phyloP scores from a whole-genome alignment of 2,888 invertebrate species.

The Spodoptera exigua region DNA sequence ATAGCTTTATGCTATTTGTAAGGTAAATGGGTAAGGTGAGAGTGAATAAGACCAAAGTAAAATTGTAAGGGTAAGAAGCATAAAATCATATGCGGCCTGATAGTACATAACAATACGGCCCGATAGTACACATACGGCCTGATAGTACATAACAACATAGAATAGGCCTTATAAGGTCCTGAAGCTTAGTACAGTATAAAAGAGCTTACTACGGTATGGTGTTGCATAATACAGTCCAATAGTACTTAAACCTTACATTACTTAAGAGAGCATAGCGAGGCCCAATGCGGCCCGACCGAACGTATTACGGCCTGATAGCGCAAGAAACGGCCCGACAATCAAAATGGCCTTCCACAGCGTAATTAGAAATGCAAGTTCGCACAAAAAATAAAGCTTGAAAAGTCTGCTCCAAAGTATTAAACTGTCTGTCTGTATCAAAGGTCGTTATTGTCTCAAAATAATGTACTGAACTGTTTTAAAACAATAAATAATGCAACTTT shows the following conservation, averaged over 20 bases:
- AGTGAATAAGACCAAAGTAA: constrained; percentile 16
- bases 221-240: not conserved
- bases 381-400: not conserved
- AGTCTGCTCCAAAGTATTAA: not conserved
- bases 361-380: not conserved
- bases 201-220: no score
- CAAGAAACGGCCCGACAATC: not conserved
- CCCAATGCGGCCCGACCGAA: not conserved
- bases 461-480: constrained; percentile 19
- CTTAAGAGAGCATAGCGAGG: not conserved
- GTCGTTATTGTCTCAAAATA: constrained; percentile 14
- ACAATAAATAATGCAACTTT: not conserved
- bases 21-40: constrained; percentile 12
- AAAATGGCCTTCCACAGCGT: no score
- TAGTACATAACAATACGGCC: not conserved
- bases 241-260: not conserved
- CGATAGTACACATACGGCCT: not conserved
- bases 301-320: not conserved
- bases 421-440: not conserved
- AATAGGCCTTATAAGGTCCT: not conserved
- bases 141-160: not conserved
- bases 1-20: constrained; percentile 28
- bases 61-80: not conserved
- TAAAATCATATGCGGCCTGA: not conserved
- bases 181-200: no score